phyloP scores from a whole-genome alignment of 2,113 vertebrate species.

The Saccopteryx leptura region DNA sequence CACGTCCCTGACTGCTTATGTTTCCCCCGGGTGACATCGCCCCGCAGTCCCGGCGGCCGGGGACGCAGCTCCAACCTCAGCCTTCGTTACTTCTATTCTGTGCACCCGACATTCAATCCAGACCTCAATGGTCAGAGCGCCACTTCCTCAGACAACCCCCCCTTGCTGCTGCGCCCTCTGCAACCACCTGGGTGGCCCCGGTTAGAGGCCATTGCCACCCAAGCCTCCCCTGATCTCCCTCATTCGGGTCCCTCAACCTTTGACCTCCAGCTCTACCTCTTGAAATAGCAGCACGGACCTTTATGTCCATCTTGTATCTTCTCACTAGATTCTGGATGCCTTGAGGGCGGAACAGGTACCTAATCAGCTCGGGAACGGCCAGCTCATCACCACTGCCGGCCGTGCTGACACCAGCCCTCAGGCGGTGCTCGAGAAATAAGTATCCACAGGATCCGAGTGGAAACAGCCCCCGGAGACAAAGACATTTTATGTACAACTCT shows the following conservation, averaged over 20 bases:
- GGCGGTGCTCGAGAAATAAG: not conserved
- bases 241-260: not conserved
- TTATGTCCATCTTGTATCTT: rapidly evolving
- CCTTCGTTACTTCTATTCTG: not conserved
- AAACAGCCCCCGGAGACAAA: not conserved
- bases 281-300: not conserved
- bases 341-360: not conserved
- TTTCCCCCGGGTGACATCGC: not conserved
- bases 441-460: rapidly evolving
- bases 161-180: not conserved
- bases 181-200: not conserved
- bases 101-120: not conserved
- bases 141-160: not conserved
- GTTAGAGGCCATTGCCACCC: not conserved
- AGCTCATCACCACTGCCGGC: not conserved
- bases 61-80: not conserved
- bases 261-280: not conserved
- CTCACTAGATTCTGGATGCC: rapidly evolving
- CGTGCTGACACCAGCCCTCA: not conserved
- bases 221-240: not conserved
- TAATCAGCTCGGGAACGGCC: not conserved
- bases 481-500: not conserved
- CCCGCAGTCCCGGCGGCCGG: rapidly evolving
- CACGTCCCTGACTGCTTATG: too few species aligned
- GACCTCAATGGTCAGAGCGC: rapidly evolving